These are phyloP conservation scores for Rhorus exstirpatorius DNA, from an alignment of 2,888 invertebrate species.

Conservation along the genomic window DNA sequence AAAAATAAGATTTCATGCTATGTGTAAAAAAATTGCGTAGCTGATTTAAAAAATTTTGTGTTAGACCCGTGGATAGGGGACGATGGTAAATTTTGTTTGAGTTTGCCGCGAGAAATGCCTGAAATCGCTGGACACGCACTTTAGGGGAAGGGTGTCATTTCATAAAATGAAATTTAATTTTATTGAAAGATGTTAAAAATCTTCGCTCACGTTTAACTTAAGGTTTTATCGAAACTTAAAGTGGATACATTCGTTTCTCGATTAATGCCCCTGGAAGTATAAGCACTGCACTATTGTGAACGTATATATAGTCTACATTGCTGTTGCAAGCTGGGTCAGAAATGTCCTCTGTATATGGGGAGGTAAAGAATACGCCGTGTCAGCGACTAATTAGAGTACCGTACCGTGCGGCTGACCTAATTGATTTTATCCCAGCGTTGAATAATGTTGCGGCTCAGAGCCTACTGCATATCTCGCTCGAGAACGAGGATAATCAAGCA, in stretches of 20 bases:
- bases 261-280: not conserved
- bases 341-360: constrained; percentile 44
- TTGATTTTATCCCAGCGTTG: constrained; percentile 64
- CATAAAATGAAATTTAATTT: too few species aligned
- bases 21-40: too few species aligned
- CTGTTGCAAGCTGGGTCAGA: constrained; percentile 36
- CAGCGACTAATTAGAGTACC: constrained; percentile 61
- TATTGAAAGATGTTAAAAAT: too few species aligned
- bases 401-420: constrained; percentile 59
- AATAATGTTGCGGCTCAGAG: constrained; percentile 50
- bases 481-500: constrained; percentile 10
- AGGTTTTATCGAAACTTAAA: not conserved
- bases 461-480: constrained; percentile 25
- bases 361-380: constrained; percentile 57
- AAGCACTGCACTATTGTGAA: not conserved
- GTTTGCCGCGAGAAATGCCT: too few species aligned
- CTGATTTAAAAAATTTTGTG: too few species aligned
- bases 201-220: too few species aligned
- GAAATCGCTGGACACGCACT: too few species aligned
- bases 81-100: too few species aligned
- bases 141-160: too few species aligned
- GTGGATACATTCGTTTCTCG: not conserved
- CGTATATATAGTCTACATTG: not conserved
- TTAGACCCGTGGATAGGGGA: too few species aligned
- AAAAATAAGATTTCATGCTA: too few species aligned